phyloP scores from a whole-genome alignment of 2,888 invertebrate genomes.

The Stegophylla sp. region DNA sequence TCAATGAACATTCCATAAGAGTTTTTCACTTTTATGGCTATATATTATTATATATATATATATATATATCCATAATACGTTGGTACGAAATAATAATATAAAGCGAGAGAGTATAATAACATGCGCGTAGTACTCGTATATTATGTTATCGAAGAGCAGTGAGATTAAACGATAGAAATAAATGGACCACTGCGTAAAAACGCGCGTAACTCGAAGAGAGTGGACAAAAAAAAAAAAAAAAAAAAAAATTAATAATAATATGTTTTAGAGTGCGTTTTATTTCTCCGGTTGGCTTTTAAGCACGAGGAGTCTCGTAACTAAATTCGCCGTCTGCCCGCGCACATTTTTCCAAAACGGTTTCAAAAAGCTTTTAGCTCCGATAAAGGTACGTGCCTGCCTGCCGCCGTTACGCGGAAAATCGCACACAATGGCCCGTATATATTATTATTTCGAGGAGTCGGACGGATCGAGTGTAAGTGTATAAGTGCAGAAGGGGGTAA shows the following conservation, averaged over 20 bases:
- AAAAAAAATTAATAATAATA: too few species aligned
- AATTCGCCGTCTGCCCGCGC: not conserved
- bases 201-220: not conserved
- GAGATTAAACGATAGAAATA: too few species aligned
- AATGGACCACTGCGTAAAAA: not conserved
- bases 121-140: not conserved
- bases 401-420: not conserved
- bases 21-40: not conserved
- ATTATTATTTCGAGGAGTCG: not conserved
- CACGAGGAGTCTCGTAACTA: not conserved
- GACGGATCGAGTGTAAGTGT: not conserved
- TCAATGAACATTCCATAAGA: slow-evolving; percentile 24
- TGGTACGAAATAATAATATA: too few species aligned
- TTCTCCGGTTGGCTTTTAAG: slow-evolving; percentile 8
- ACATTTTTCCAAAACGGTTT: slow-evolving; percentile 28
- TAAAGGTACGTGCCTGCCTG: not conserved
- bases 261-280: slow-evolving; percentile 32
- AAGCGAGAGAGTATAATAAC: not conserved
- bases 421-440: not conserved
- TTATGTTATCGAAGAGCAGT: too few species aligned
- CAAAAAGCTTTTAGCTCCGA: slow-evolving; percentile 37
- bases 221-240: too few species aligned
- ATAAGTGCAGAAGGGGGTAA: not conserved
- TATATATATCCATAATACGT: too few species aligned
- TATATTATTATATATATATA: not conserved